Evolutionary conservation across 2,888 invertebrate genomes (phyloP), one percentile per base, ranked within the genome.

Genomic region (Caradrina kadenii): DNA sequence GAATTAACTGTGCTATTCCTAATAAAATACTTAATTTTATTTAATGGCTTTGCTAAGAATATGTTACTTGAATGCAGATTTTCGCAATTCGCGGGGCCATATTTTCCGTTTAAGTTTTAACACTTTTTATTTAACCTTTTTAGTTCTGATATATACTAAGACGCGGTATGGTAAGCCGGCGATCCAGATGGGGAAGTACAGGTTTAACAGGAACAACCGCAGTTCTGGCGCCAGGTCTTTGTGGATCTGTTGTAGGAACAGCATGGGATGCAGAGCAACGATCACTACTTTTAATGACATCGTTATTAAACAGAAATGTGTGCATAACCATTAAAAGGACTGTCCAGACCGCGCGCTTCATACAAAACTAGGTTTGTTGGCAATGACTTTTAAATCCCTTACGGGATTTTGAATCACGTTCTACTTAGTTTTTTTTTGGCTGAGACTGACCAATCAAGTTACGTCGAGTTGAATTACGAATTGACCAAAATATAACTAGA

Each of bases 231-330:
- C 84, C 1, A 90, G 89, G 74, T 86, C 88, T 5, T 81, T 91
- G 17, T 93, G 93, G 93, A 90, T 90, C 15, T 93, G 93, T 75
- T 86, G 87, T 63, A 83, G 90, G 48, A 83, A 87, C 48, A 90
- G 89, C 72, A 76, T 83, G 7, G 90, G 89, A 10, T 93, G 93
- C 74, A 81, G 89, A 31, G 93, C 83, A 7, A 81, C 76, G 70
- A 81, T 91, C 22, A 84, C 86, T 54, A 89, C 89, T 1, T 74
- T 84, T 39, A 78, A 90, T 49, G 82, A 88, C 52, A 69, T 85
- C 35, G 86, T 90, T 1, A 79, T 89, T 42, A 86, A 81, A 64
- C 80, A 87, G 26, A 89, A 87, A 58, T 76, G 73, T 19, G 69
- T 75, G 5, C 89, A 88, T 50, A 84, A 84, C 26, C 92, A 91